Percentiles rank a stretch among this genome's conserved stretches.
Conservation (phyloP, 2,797 vertebrate species). For the Esox lucius region DNA sequence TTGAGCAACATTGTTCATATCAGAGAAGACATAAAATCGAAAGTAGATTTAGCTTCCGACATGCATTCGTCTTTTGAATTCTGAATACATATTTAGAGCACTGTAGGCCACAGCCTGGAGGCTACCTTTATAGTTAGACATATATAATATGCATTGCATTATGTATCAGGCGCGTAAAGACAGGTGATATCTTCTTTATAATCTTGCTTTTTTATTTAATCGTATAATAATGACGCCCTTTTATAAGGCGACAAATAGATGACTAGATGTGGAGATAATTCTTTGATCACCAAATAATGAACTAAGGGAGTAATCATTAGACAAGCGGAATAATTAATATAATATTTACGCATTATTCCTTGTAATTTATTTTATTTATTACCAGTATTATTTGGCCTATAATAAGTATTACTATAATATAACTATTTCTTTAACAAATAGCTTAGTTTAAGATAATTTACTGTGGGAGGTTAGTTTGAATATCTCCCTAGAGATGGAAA, state of each 20-base stretch:
- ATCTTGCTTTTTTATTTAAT: slow-evolving; percentile 40
- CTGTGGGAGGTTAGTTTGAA: slow-evolving; percentile 53
- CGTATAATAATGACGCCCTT: slow-evolving; percentile 43
- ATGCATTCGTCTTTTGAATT: slow-evolving; percentile 47
- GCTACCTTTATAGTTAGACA: slow-evolving; percentile 35
- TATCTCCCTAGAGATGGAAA: slow-evolving; percentile 70
- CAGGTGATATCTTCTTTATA: slow-evolving; percentile 45
- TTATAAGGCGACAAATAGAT: slow-evolving; percentile 55
- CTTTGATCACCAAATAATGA: slow-evolving; percentile 51
- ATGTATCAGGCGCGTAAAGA: slow-evolving; percentile 54
- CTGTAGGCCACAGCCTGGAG: slow-evolving; percentile 41
- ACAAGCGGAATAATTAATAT: slow-evolving; percentile 68
- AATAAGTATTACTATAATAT: slow-evolving; percentile 68
- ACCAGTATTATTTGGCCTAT: slow-evolving; percentile 70
- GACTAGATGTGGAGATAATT: slow-evolving; percentile 53
- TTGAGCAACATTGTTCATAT: slow-evolving; percentile 17
- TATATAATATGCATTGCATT: slow-evolving; percentile 29
- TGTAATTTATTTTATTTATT: slow-evolving; percentile 84
- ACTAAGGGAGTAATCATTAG: slow-evolving; percentile 59
- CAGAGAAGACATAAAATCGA: slow-evolving; percentile 36
- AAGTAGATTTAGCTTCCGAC: slow-evolving; percentile 53
- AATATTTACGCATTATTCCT: slow-evolving; percentile 59
- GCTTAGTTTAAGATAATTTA: slow-evolving; percentile 62
- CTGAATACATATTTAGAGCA: slow-evolving; percentile 50
- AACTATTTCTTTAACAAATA: slow-evolving; percentile 51